These are phyloP conservation scores for Euglossa dilemma DNA, from an alignment of 1,140 invertebrate species.

Conservation along the genomic window DNA sequence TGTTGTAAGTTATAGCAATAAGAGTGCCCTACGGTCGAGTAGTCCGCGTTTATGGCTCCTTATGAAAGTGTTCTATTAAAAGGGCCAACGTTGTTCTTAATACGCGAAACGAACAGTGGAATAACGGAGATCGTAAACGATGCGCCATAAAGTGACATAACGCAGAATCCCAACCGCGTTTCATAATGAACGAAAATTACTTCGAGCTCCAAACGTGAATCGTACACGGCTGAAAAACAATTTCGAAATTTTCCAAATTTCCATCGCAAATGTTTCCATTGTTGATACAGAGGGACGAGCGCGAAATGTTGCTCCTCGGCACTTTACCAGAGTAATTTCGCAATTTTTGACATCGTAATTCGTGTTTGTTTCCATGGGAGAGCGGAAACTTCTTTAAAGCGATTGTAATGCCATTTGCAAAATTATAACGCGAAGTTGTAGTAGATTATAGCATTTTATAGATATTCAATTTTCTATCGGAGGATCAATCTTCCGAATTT, in stretches of 20 bases:
- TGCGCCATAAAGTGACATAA: not conserved
- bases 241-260: not conserved
- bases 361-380: too few relatives aligned
- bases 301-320: too few relatives aligned
- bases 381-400: too few relatives aligned
- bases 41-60: slow-evolving; percentile 59
- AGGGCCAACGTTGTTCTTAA: slow-evolving; percentile 54
- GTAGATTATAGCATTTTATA: too few relatives aligned
- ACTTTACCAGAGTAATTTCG: too few relatives aligned
- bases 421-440: too few relatives aligned
- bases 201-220: not conserved
- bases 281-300: too few relatives aligned
- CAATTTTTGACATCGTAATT: too few relatives aligned
- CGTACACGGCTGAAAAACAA: not conserved
- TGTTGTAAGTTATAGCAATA: slow-evolving; percentile 66
- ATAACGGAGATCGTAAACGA: slow-evolving; percentile 22
- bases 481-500: too few relatives aligned
- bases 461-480: too few relatives aligned
- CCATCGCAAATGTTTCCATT: too few relatives aligned
- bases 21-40: slow-evolving; percentile 52
- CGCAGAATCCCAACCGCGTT: not conserved
- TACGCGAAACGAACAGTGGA: slow-evolving; percentile 48
- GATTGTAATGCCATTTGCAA: too few relatives aligned
- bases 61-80: slow-evolving; percentile 67
- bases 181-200: not conserved